phyloP scores from a whole-genome alignment of 2,888 invertebrate genomes.

The Clanis bilineata region DNA sequence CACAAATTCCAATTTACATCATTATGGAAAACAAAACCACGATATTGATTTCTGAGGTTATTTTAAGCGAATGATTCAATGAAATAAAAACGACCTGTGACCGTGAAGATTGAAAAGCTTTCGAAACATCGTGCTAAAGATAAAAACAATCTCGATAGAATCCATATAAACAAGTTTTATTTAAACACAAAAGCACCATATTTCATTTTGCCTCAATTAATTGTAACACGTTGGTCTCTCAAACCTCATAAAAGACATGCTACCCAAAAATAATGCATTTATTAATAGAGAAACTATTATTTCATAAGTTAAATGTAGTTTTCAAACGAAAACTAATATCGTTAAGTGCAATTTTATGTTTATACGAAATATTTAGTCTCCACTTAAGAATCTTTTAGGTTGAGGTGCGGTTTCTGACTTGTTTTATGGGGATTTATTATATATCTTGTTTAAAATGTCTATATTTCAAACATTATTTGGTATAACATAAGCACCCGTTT shows the following conservation, averaged over 20 bases:
- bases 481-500: conserved; percentile 63
- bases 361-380: conserved; percentile 40
- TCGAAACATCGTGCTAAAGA: no score
- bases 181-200: no score
- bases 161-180: no score
- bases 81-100: no score
- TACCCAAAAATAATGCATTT: conserved; percentile 80
- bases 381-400: conserved; percentile 44
- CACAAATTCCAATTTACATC: no score
- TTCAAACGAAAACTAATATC: conserved; percentile 54
- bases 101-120: no score
- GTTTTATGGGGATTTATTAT: conserved; percentile 44
- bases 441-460: conserved; percentile 22
- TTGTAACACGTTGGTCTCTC: conserved; percentile 31
- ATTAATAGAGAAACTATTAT: conserved; percentile 57
- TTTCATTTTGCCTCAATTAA: background rate
- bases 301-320: conserved; percentile 54
- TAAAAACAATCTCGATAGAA: no score
- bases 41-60: no score
- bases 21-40: no score
- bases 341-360: conserved; percentile 72
- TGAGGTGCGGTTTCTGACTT: conserved; percentile 51
- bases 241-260: conserved; percentile 49
- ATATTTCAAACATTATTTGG: background rate
- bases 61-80: no score